These are phyloP conservation scores for Pitta sordida DNA, from an alignment of 2,113 vertebrate genomes.

Conservation along the genomic window DNA sequence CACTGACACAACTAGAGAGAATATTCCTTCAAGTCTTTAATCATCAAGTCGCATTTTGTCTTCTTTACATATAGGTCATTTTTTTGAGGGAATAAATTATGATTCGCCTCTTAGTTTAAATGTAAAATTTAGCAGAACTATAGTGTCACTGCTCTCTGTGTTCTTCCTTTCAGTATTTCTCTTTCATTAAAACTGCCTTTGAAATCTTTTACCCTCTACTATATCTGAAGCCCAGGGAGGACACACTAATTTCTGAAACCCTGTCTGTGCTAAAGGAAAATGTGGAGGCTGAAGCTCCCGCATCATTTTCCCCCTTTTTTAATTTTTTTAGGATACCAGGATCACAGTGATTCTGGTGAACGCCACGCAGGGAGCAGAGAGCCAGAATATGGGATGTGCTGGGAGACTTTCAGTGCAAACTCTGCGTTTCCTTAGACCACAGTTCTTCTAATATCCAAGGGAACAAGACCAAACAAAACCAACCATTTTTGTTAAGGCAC, in stretches of 20 bases:
- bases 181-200: conserved; percentile 71
- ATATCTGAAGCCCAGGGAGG: conserved; percentile 55
- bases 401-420: background rate
- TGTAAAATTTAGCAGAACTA: conserved; percentile 65
- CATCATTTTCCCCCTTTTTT: background rate
- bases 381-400: background rate
- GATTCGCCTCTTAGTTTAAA: conserved; percentile 70
- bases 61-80: conserved; percentile 70
- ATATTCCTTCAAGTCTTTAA: conserved; percentile 53
- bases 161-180: conserved; percentile 58
- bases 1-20: conserved; percentile 30
- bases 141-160: conserved; percentile 53
- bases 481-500: background rate
- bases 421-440: background rate
- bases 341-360: background rate
- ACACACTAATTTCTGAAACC: conserved; percentile 60
- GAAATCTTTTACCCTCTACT: conserved; percentile 68
- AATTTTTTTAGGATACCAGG: background rate
- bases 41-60: conserved; percentile 60
- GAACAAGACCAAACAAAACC: background rate
- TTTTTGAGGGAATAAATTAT: conserved; percentile 67
- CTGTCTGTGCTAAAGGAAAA: conserved; percentile 42
- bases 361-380: background rate
- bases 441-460: background rate
- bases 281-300: background rate